phyloP scores from a whole-genome alignment of 2,113 vertebrate species.

The Mustela nigripes region DNA sequence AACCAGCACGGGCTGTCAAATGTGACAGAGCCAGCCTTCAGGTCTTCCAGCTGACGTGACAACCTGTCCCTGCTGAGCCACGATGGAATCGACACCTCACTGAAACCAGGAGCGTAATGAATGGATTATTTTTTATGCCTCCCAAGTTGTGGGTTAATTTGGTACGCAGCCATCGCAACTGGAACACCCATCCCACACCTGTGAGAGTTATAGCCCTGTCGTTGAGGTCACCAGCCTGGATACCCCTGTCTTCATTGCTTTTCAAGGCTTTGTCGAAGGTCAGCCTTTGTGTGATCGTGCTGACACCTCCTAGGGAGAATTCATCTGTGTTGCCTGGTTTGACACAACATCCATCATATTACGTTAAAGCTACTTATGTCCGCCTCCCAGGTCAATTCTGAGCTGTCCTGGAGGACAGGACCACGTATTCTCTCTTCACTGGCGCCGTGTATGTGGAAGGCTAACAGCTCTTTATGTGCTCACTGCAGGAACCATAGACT shows the following conservation, averaged over 20 bases:
- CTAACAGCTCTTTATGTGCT: neutral
- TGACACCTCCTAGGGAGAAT: neutral
- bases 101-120: neutral
- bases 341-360: neutral
- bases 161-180: neutral
- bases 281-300: conserved; percentile 16
- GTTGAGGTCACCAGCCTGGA: neutral
- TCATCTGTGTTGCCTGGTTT: neutral
- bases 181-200: neutral
- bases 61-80: neutral
- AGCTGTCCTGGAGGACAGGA: neutral
- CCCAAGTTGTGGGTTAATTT: neutral
- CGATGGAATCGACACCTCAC: neutral
- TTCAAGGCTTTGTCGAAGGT: conserved; percentile 24
- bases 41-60: neutral
- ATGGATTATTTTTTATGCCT: neutral
- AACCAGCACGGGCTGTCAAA: too few relatives aligned
- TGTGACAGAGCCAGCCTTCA: neutral
- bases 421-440: neutral
- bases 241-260: neutral
- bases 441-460: neutral
- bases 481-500: neutral
- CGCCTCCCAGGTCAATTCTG: neutral
- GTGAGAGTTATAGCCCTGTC: neutral
- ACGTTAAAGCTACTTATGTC: neutral